Base-by-base conservation (phyloP, 2,113 vertebrate species). In the Cyanistes caeruleus region DNA sequence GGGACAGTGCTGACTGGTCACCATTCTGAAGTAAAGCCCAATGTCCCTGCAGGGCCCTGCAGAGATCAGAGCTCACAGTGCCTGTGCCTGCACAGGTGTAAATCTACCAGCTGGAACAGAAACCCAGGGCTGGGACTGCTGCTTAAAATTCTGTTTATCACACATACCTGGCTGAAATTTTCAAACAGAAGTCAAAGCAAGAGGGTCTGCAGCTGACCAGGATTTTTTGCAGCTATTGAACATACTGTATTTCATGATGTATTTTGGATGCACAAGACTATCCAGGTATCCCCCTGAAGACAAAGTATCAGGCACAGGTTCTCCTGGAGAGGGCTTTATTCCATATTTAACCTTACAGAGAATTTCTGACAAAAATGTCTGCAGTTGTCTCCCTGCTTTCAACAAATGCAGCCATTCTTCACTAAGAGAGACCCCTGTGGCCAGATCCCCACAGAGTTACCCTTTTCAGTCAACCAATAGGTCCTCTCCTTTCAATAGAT, bases 11-110 rank as follows among this genome's bases (percentile, higher is more conserved):
- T n/a, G 11, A 31, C 53, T 18, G 21, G 5, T 13, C 33, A 28
- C 33, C 69, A 11, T 3, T 8, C 8, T 33, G 7, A 39, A 53
- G 35, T 31, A 33, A 56, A 49, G 41, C 23, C 8, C 7, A 23
- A 2, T 0, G 0, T 15, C 15, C 44, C 35, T 15, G 28, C 52
- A 53, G 22, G 73, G 20, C 24, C 21, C 33, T 7, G 7, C 21
- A 62, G 33, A 53, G 44, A 35, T 46, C 44, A 28, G 60, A 64
- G 82, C 64, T 48, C 68, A 12, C 13, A 0, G 13, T 1, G 11
- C 3, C 52, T 28, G 16, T 5, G 9, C 58, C 48, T 41, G 52
- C n/a, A 25, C 80, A 27, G 49, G 27, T 9, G 31, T 27, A 13
- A 37, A 13, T 21, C 62, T 6, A 11, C 5, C 70, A 15, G 37